Conservation (phyloP, 2,797 vertebrate genomes). For the Platalea minor region DNA sequence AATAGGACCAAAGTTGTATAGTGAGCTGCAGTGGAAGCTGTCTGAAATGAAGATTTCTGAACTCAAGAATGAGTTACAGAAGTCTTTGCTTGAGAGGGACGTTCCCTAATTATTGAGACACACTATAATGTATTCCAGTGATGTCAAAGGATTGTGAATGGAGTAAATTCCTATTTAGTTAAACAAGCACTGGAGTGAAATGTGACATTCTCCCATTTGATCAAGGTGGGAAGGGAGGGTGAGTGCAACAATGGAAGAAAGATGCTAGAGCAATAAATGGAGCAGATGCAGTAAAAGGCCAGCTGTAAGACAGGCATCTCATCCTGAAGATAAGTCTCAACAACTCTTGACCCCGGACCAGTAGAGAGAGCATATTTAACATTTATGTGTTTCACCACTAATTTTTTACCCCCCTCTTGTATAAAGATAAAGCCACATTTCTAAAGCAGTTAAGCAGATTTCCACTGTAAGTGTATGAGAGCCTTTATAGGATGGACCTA, state of each 20-base stretch:
- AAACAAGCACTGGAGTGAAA: not conserved
- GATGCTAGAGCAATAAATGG: not conserved
- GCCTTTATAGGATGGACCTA: not conserved
- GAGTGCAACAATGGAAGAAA: not conserved
- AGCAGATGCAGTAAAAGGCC: not conserved
- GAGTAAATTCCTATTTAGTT: not conserved
- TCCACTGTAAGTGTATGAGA: not conserved
- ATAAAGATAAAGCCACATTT: not conserved
- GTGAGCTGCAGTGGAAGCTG: not conserved
- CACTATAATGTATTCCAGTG: not conserved
- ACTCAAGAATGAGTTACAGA: not conserved
- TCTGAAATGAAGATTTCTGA: not conserved
- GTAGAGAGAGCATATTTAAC: not conserved
- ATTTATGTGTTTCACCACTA: not conserved
- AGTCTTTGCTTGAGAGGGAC: not conserved
- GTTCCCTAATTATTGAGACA: not conserved
- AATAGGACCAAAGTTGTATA: not conserved
- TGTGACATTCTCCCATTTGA: not conserved
- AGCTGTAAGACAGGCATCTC: not conserved
- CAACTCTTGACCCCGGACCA: not conserved
- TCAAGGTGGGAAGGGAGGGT: not conserved
- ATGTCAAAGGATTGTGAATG: not conserved
- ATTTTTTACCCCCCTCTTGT: not conserved
- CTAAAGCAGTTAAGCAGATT: not conserved
- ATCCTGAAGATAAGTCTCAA: not conserved